Percentiles rank a stretch among this genome's conserved stretches.
These are phyloP conservation scores for Ametastegia equiseti DNA, from an alignment of 2,888 invertebrate genomes.

Conservation along the genomic window DNA sequence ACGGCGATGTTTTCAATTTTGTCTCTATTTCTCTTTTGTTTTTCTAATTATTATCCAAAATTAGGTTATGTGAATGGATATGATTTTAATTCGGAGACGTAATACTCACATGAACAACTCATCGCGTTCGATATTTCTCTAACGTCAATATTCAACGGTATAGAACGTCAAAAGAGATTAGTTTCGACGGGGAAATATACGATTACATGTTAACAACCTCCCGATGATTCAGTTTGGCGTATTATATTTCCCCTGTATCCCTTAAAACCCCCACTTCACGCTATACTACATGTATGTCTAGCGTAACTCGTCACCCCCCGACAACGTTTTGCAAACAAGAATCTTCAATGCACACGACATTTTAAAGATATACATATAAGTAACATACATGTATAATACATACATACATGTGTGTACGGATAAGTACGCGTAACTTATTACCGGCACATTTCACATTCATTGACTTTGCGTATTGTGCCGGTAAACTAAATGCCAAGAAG, in stretches of 20 bases:
- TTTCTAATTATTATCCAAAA: background rate
- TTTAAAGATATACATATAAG: no score
- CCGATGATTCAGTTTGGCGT: conserved; percentile 6
- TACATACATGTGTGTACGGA: background rate
- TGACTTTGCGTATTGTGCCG: conserved; percentile 16
- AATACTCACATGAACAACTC: conserved; percentile 61
- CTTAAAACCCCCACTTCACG: conserved; percentile 9
- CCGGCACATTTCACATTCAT: conserved; percentile 29
- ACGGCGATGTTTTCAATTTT: background rate
- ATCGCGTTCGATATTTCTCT: conserved; percentile 49
- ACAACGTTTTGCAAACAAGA: conserved; percentile 8
- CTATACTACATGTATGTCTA: background rate
- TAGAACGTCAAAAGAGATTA: no score
- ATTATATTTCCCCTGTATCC: conserved; percentile 36
- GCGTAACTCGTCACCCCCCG: conserved; percentile 9
- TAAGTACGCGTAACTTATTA: background rate
- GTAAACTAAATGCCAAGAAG: background rate
- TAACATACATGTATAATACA: background rate
- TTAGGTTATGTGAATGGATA: conserved; percentile 61
- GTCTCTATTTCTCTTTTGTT: background rate
- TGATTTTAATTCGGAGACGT: background rate
- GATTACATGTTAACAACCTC: background rate
- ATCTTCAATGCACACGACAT: no score
- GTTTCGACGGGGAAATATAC: no score
- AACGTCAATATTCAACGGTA: background rate